Evolutionary conservation across 2,888 invertebrate species (phyloP).

Genomic region (Ecdyonurus torrentis): DNA sequence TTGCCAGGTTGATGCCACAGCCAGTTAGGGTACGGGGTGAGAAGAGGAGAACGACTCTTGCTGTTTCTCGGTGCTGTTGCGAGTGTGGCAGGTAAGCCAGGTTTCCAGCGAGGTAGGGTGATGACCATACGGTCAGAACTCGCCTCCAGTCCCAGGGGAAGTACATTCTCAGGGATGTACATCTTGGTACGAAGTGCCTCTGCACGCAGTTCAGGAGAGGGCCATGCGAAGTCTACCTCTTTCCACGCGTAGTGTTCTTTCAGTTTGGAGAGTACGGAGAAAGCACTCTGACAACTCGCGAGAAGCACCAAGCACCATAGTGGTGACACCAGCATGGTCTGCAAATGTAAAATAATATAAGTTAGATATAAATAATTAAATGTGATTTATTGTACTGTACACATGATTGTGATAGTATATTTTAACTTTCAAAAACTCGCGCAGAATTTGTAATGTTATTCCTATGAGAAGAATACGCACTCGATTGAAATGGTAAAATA

Average conservation of each 20-base stretch:
- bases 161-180: conserved; percentile 51
- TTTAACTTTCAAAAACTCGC: no score
- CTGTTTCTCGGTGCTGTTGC: conserved; percentile 26
- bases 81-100: conserved; percentile 56
- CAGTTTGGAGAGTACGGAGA: conserved; percentile 7
- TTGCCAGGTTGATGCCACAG: conserved; percentile 30
- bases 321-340: no score
- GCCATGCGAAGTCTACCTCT: conserved; percentile 46
- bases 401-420: no score
- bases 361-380: no score
- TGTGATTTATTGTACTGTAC: no score
- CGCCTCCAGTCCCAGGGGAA: conserved; percentile 59
- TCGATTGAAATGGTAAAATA: no score
- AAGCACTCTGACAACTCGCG: neutral
- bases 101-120: conserved; percentile 57
- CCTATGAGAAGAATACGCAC: no score
- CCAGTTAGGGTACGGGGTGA: conserved; percentile 49
- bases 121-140: conserved; percentile 49
- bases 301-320: conserved; percentile 7
- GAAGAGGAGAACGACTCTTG: conserved; percentile 33
- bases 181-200: conserved; percentile 38
- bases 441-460: no score
- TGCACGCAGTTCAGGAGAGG: conserved; percentile 32
- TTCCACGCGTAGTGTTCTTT: conserved; percentile 50
- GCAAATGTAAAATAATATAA: no score